Base-by-base conservation (phyloP, 1,140 invertebrate genomes). In the Himalopsyche phryganea region DNA sequence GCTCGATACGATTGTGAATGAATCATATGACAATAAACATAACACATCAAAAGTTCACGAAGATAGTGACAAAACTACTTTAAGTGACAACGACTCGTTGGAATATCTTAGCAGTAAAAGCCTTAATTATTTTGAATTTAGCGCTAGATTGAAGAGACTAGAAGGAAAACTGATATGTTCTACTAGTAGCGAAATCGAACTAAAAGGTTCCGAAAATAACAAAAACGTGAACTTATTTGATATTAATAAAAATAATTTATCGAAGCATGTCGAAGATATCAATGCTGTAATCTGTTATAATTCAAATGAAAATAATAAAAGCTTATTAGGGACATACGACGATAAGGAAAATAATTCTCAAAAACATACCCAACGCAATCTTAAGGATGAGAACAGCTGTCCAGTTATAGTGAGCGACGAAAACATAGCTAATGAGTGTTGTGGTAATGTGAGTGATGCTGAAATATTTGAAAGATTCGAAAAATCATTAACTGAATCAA, bases 41-140 rank as follows among this genome's bases (percentile, higher is more conserved):
- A 40, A 40, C 15, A 5, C 15, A 40, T 28, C 23, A 5, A 40
- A 3, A 40, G 15, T 5, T 40, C 38, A 11, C 5, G n/a, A 15
- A 38, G 14, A 36, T 32, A 14, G 1, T 9, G 46, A 32, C 0
- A 49, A 13, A 32, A 49, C 13, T 32, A n/a, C 23, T 28, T 3
- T 28, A 9, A 28, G 23, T 9, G 23, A 28, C 9, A 28, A 28
- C 23, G 50, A 51, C 4, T 41, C 20, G 13, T 23, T 14, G 3
- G 50, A 51, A 10, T 51, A 41, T 42, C 23, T 51, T 6, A 51
- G 36, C 28, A 51, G 50, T 19, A 51, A 45, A 53, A 38, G 38
- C 33, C 32, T 53, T 11, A 45, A 53, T 35, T 44, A 41, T 45
- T 53, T 53, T 18, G 51, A 53, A 32, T 41, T 53, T 17, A 45